Percentiles rank a stretch among this genome's conserved stretches.
These are phyloP conservation scores for Suricata suricatta DNA, from an alignment of 2,113 vertebrate genomes.

Conservation along the genomic window DNA sequence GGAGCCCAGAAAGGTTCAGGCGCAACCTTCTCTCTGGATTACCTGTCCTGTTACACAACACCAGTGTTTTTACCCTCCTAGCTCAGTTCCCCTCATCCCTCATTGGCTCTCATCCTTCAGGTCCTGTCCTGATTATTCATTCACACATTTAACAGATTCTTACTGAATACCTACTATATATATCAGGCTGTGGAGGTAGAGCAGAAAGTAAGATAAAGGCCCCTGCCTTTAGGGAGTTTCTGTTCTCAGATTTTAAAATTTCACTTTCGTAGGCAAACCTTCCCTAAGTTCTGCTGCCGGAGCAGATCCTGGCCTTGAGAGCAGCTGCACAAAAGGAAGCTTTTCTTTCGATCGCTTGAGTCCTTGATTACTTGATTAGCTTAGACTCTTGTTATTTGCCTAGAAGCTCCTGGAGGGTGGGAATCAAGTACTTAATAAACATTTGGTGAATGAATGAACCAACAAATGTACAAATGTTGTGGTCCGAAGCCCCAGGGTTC, in stretches of 20 bases:
- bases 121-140: background rate
- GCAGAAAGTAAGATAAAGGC: background rate
- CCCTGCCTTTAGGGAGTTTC: background rate
- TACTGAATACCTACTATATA: accelerated
- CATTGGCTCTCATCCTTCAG: background rate
- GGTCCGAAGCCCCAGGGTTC: background rate
- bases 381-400: background rate
- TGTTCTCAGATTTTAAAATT: background rate
- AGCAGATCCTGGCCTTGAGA: background rate
- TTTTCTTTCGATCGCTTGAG: background rate
- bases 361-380: background rate
- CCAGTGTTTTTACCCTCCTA: background rate
- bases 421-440: background rate
- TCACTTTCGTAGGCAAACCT: background rate
- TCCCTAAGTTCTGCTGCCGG: background rate
- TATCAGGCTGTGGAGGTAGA: background rate
- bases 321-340: background rate
- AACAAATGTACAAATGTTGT: background rate
- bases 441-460: background rate
- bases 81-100: background rate
- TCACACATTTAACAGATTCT: background rate
- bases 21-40: background rate
- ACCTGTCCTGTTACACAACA: background rate
- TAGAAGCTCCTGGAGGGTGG: background rate
- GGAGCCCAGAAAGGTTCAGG: background rate